These are phyloP conservation scores for Stichodactyla helianthus DNA, from an alignment of 64 coral and sea anemone species.

Conservation along the genomic window DNA sequence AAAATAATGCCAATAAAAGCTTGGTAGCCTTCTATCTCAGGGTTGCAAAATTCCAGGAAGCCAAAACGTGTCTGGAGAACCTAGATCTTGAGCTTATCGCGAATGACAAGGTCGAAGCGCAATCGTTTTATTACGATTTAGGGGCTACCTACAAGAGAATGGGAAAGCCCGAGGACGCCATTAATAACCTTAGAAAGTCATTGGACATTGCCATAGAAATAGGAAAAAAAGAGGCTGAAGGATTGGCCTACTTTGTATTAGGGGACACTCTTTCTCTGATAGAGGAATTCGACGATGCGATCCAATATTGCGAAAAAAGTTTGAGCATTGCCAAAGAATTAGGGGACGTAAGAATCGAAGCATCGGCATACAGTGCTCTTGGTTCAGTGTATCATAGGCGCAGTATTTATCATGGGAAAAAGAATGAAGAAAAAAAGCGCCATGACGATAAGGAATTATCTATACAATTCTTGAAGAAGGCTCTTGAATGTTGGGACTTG, in stretches of 20 bases:
- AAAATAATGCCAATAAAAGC: background rate
- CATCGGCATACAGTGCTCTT: background rate
- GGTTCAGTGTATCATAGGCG: background rate
- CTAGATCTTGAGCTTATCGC: too few relatives aligned
- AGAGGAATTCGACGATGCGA: background rate
- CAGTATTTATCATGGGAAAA: background rate
- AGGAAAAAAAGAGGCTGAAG: too few relatives aligned
- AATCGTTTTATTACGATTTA: too few relatives aligned
- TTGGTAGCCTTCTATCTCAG: background rate
- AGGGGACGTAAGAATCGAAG: too few relatives aligned
- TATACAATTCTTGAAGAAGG: background rate
- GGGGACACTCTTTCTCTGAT: background rate
- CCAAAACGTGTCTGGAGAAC: too few relatives aligned
- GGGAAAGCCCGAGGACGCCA: too few relatives aligned
- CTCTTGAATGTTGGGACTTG: background rate
- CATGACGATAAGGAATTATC: background rate
- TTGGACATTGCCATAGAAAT: too few relatives aligned
- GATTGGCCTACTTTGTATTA: too few relatives aligned
- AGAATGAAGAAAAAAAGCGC: background rate
- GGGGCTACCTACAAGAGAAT: too few relatives aligned
- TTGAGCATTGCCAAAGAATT: background rate
- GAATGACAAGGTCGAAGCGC: too few relatives aligned
- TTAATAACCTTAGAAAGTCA: too few relatives aligned
- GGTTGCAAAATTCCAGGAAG: too few relatives aligned
- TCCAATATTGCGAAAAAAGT: background rate